Evolutionary conservation across 2,797 vertebrate genomes (phyloP).

Genomic region (Alca torda): DNA sequence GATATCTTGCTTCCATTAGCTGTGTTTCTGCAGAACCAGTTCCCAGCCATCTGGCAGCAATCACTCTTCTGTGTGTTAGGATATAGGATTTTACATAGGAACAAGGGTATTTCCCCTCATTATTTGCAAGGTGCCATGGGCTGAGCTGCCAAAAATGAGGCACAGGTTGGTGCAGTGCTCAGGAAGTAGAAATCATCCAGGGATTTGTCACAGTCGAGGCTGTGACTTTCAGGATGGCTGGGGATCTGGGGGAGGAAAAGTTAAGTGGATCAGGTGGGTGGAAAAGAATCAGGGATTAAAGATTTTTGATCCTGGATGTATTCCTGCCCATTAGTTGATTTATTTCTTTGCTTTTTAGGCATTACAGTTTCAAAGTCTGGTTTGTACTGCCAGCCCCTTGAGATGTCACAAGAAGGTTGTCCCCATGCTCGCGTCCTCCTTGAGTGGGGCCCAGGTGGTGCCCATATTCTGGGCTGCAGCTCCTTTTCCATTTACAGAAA

Average conservation of each 20-base stretch:
- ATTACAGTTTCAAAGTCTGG: not conserved
- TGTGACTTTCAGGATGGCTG: not conserved
- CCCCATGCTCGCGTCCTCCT: fast-evolving
- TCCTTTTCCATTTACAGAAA: not conserved
- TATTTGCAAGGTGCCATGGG: not conserved
- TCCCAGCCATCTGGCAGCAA: conserved; percentile 17
- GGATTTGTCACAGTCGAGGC: not conserved
- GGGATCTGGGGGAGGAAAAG: not conserved
- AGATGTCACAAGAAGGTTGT: not conserved
- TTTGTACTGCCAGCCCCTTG: not conserved
- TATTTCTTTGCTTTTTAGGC: not conserved
- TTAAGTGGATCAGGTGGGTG: not conserved
- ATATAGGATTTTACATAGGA: conserved; percentile 19
- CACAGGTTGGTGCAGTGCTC: not conserved
- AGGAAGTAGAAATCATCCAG: not conserved
- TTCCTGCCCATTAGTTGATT: not conserved
- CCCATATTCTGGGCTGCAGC: not conserved
- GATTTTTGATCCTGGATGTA: not conserved
- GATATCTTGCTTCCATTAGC: conserved; percentile 3
- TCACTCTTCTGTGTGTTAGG: not conserved
- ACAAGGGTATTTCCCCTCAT: not conserved
- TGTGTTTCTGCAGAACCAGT: not conserved
- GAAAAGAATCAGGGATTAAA: not conserved
- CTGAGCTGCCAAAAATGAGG: not conserved
- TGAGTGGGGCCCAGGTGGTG: not conserved